Evolutionary conservation across 2,113 vertebrate species (phyloP).

Genomic region (Melanostigma gelatinosum): DNA sequence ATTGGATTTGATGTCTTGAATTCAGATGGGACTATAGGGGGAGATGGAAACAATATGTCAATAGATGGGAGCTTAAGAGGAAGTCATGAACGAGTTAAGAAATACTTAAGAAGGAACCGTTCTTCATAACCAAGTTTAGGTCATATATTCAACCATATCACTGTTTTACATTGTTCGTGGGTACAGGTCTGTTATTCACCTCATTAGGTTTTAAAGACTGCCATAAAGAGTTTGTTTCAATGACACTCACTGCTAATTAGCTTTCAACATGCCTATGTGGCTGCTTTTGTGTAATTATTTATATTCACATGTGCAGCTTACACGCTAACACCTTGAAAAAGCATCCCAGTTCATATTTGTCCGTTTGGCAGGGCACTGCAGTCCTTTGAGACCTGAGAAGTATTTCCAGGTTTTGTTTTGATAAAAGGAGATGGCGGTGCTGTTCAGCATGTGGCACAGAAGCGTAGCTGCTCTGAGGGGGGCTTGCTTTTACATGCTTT

Average conservation of each 20-base stretch:
- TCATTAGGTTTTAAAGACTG: constrained; percentile 34
- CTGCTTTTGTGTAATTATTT: constrained; percentile 22
- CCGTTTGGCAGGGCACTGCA: constrained; percentile 23
- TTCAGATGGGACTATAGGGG: background rate
- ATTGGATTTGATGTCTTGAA: background rate
- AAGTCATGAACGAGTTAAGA: background rate
- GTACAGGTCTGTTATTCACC: constrained; percentile 8
- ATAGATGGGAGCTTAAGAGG: background rate
- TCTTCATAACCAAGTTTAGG: background rate
- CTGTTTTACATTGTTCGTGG: constrained; percentile 24
- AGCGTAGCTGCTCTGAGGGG: constrained; percentile 21
- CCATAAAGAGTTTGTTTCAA: constrained; percentile 32
- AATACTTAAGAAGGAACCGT: background rate
- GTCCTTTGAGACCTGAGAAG: constrained; percentile 41
- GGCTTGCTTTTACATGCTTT: constrained; percentile 43
- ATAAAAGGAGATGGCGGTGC: constrained; percentile 42
- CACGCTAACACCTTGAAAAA: constrained; percentile 24
- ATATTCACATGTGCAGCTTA: constrained; percentile 23
- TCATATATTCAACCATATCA: constrained; percentile 24
- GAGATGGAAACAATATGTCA: background rate
- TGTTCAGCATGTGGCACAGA: constrained; percentile 23
- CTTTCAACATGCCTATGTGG: constrained; percentile 26
- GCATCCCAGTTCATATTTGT: constrained; percentile 29
- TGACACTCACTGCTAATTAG: constrained; percentile 41
- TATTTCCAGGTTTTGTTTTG: constrained; percentile 51